These are phyloP conservation scores for Pangasius mekongensis DNA, from an alignment of 2,797 vertebrate species.

Conservation along the genomic window DNA sequence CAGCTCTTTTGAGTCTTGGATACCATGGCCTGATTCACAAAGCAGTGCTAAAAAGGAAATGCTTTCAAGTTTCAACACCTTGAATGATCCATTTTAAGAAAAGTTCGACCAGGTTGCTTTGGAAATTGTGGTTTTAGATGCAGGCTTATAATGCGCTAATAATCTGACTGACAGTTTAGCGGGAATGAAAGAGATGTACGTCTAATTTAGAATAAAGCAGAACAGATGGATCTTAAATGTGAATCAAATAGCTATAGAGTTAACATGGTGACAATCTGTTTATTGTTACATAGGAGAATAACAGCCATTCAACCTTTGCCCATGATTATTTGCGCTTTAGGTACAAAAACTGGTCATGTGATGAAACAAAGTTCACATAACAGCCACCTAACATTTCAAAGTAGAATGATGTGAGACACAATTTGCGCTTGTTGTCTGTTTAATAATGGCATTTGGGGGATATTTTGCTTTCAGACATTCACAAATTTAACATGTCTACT, in stretches of 20 bases:
- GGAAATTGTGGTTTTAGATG: background rate
- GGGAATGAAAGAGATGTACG: background rate
- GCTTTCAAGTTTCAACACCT: background rate
- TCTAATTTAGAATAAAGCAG: background rate
- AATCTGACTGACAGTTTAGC: background rate
- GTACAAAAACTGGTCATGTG: background rate
- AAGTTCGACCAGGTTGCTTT: background rate
- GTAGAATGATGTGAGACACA: background rate
- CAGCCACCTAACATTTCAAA: background rate
- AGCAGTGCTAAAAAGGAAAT: background rate
- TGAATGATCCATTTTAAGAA: background rate
- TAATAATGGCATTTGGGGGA: background rate
- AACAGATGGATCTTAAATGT: background rate
- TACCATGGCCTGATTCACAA: background rate
- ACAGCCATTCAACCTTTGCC: background rate
- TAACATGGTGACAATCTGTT: background rate
- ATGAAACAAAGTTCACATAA: background rate
- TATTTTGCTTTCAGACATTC: background rate
- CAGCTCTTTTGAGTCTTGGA: conserved; percentile 25
- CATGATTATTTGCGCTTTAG: background rate
- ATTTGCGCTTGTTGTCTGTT: no score
- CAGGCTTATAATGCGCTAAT: background rate
- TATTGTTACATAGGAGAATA: background rate
- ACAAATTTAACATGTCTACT: background rate
- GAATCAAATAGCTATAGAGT: background rate